A percentile compares a stretch with the other conserved stretches of the same genome.
phyloP scores from a whole-genome alignment of 2,113 vertebrate species.

The Rhadina sibilatrix region DNA sequence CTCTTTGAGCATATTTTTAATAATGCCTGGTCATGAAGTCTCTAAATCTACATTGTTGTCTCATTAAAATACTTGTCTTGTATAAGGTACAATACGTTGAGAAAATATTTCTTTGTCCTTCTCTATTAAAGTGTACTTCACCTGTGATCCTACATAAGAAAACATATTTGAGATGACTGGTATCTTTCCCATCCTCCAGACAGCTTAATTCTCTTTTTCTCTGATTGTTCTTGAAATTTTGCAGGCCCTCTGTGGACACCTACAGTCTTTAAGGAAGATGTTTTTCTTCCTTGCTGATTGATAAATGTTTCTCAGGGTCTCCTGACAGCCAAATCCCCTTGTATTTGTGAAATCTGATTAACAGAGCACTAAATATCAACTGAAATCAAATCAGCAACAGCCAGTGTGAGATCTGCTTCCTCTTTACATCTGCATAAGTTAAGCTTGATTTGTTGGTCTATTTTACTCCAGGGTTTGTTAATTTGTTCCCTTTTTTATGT shows the following conservation, averaged over 20 bases:
- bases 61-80: not conserved
- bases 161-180: not conserved
- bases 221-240: not conserved
- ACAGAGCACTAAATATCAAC: not conserved
- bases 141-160: not conserved
- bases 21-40: not conserved
- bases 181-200: not conserved
- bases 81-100: not conserved
- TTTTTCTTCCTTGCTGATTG: slow-evolving; percentile 5
- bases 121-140: not conserved
- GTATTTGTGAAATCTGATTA: slow-evolving; percentile 18
- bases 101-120: not conserved
- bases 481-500: not conserved
- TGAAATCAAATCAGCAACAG: slow-evolving; percentile 1
- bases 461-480: not conserved
- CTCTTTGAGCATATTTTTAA: not conserved
- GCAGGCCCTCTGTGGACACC: not conserved
- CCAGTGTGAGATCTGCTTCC: not conserved
- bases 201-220: not conserved
- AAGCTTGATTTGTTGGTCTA: not conserved
- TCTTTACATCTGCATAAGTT: not conserved
- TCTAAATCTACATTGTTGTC: not conserved
- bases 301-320: not conserved
- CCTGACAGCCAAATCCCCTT: not conserved
- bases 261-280: not conserved